Conservation (phyloP, 1,140 invertebrate species). For the Caenorhabditis elegans region DNA sequence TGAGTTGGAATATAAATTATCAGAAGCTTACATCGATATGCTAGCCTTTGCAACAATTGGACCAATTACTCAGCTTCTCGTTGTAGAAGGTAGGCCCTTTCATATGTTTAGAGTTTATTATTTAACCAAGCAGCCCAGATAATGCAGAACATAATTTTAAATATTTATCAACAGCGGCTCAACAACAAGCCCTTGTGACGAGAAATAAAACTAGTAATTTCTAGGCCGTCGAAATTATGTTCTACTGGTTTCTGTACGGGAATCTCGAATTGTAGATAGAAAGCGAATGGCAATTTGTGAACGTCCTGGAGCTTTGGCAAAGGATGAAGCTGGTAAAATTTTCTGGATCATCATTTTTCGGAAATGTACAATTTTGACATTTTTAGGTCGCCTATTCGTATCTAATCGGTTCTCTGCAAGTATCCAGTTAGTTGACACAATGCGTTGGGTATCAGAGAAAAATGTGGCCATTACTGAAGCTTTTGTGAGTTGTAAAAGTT, state of each 20-base stretch:
- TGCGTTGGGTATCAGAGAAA: constrained; percentile 16
- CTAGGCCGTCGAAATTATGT: constrained; percentile 41
- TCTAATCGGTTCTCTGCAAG: constrained; percentile 14
- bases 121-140: too few relatives aligned
- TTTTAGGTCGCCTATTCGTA: constrained; percentile 36
- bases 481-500: constrained; percentile 10
- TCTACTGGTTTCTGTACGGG: constrained; percentile 33
- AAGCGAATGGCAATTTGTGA: constrained; percentile 49
- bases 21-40: constrained; percentile 42
- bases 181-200: too few relatives aligned
- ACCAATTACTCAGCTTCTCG: constrained; percentile 45
- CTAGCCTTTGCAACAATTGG: constrained; percentile 45
- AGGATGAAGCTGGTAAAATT: constrained; percentile 41
- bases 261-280: constrained; percentile 45
- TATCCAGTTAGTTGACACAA: constrained; percentile 31
- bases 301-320: constrained; percentile 43
- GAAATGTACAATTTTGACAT: background rate
- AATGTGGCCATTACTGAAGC: constrained; percentile 15
- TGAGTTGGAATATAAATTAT: constrained; percentile 43
- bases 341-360: background rate
- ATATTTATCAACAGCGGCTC: too few relatives aligned
- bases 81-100: constrained; percentile 48
- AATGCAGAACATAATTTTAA: too few relatives aligned
- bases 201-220: too few relatives aligned
- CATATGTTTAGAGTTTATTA: too few relatives aligned